Evolutionary conservation across 2,888 invertebrate species (phyloP).

Genomic region (Netelia melanura): DNA sequence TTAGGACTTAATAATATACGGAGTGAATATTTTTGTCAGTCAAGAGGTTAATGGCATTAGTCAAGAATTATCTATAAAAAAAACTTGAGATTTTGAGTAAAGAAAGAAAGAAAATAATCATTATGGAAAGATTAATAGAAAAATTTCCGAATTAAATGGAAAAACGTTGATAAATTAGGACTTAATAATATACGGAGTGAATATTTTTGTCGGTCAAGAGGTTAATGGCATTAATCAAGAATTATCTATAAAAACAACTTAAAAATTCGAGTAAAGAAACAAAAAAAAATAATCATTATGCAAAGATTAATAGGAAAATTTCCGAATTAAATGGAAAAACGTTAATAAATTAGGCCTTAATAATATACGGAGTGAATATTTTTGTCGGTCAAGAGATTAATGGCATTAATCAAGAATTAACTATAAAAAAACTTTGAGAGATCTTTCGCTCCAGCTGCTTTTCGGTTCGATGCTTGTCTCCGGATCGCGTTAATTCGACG

Average conservation of each 20-base stretch:
- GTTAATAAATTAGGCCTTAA: too few species aligned
- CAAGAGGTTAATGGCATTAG: neutral
- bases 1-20: neutral
- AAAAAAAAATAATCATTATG: too few species aligned
- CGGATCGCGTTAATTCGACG: conserved; percentile 47
- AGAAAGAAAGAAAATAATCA: too few species aligned
- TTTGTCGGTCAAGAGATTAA: neutral
- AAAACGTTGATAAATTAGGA: too few species aligned
- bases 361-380: neutral
- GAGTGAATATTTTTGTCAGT: neutral
- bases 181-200: neutral
- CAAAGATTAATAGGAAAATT: too few species aligned
- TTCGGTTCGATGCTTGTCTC: conserved; percentile 5
- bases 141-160: too few species aligned
- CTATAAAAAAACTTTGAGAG: neutral
- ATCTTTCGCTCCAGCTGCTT: neutral
- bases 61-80: neutral
- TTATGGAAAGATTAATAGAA: too few species aligned
- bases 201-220: neutral
- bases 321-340: too few species aligned
- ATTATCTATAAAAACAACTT: neutral
- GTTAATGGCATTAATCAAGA: neutral
- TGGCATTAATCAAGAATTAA: neutral
- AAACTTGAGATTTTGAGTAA: neutral
- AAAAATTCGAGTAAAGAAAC: neutral